Percentiles rank a stretch among this genome's conserved stretches.
Conservation (phyloP, 2,113 vertebrate species). For the Gymnogyps californianus region DNA sequence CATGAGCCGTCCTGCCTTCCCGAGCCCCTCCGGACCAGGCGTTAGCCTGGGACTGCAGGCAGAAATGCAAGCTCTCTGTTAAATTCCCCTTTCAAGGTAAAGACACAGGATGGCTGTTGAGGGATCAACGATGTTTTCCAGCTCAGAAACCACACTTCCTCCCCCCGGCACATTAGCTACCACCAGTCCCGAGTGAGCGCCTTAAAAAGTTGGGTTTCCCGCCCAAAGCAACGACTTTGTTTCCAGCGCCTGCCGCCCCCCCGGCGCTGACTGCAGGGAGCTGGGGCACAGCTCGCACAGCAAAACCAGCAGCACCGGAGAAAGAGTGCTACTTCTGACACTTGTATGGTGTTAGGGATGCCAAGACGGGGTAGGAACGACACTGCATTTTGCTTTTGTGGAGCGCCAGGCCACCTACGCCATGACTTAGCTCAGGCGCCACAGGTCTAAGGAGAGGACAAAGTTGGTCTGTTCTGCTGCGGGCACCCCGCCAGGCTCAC, state of each 20-base stretch:
- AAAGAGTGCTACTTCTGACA: not conserved
- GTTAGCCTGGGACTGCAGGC: not conserved
- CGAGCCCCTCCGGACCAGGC: not conserved
- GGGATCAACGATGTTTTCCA: not conserved
- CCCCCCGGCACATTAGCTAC: accelerated
- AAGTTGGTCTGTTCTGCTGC: not conserved
- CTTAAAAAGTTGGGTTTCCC: not conserved
- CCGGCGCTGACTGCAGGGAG: not conserved
- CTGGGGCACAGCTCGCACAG: not conserved
- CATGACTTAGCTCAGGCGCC: not conserved
- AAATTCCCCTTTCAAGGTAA: not conserved
- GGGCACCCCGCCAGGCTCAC: not conserved
- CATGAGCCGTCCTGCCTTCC: not conserved
- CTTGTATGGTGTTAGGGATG: not conserved
- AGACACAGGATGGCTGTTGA: not conserved
- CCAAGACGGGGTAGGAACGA: not conserved
- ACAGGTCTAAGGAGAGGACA: not conserved
- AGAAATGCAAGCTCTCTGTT: not conserved
- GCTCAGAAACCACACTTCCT: not conserved
- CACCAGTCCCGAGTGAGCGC: accelerated
- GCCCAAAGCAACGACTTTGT: not conserved
- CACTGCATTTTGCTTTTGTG: not conserved
- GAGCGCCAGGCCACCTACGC: not conserved
- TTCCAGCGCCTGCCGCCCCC: not conserved
- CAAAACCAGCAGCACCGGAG: accelerated